Conservation (phyloP, 2,797 vertebrate genomes). For the Cetoscarus ocellatus region DNA sequence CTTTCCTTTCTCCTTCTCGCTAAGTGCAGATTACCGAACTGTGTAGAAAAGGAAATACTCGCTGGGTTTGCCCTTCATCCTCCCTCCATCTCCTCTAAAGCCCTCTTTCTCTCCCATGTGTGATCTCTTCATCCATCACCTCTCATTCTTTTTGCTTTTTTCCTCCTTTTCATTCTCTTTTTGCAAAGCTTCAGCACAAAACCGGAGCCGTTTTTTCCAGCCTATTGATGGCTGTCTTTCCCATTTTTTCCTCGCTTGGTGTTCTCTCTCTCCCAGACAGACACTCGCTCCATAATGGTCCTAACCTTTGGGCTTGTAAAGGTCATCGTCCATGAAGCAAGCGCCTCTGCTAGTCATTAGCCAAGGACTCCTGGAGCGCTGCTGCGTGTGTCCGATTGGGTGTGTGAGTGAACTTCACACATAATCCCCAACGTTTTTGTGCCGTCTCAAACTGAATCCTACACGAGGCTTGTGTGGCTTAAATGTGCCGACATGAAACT, state of each 20-base stretch:
- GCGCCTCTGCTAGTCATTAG: conserved; percentile 50
- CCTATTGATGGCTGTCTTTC: conserved; percentile 4
- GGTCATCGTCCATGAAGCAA: conserved; percentile 55
- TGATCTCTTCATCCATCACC: conserved; percentile 32
- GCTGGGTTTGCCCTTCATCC: conserved; percentile 39
- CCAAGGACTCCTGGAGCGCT: conserved; percentile 14
- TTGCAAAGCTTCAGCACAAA: not conserved
- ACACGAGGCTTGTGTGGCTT: not conserved
- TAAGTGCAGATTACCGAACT: conserved; percentile 29
- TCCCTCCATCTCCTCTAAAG: conserved; percentile 14
- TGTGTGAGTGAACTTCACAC: conserved; percentile 4
- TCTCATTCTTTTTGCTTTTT: not conserved
- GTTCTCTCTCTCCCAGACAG: conserved; percentile 6
- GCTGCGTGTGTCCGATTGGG: not conserved
- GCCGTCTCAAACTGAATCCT: not conserved
- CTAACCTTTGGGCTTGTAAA: conserved; percentile 60
- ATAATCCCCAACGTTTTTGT: conserved; percentile 1
- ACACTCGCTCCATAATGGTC: conserved; percentile 42
- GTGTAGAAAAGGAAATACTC: conserved; percentile 23
- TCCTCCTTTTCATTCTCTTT: not conserved
- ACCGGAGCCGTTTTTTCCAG: conserved; percentile 1
- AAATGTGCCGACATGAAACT: conserved; percentile 12
- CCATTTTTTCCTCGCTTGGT: not conserved
- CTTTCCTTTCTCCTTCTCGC: conserved; percentile 21
- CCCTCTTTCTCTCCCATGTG: conserved; percentile 3